phyloP scores from a whole-genome alignment of 2,797 vertebrate species.

The Astyanax mexicanus region DNA sequence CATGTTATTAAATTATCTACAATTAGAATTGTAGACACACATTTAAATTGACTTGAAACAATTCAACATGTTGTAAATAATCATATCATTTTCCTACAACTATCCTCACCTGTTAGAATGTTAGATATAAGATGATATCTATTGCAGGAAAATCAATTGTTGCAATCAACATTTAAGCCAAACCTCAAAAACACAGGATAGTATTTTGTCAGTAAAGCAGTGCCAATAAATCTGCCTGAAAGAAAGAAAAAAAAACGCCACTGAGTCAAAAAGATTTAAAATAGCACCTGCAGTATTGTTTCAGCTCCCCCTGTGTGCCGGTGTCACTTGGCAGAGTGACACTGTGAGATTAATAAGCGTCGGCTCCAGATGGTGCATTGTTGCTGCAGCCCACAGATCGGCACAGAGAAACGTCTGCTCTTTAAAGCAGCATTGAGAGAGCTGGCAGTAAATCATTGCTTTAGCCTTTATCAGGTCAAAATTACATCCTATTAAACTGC shows the following conservation, averaged over 20 bases:
- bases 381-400: conserved; percentile 10
- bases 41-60: too few relatives aligned
- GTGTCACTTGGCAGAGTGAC: background rate
- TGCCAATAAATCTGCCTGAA: background rate
- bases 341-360: conserved; percentile 25
- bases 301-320: background rate
- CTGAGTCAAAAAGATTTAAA: conserved; percentile 3
- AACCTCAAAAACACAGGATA: too few relatives aligned
- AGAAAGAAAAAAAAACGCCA: conserved; percentile 18
- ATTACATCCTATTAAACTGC: background rate
- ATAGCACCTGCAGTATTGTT: conserved; percentile 29
- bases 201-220: background rate
- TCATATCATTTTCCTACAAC: too few relatives aligned
- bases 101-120: too few relatives aligned
- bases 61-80: too few relatives aligned
- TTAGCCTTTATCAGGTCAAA: background rate
- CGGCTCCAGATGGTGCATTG: conserved; percentile 39
- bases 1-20: too few relatives aligned
- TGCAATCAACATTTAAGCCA: too few relatives aligned
- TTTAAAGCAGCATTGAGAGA: background rate
- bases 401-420: background rate
- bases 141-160: too few relatives aligned
- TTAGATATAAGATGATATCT: too few relatives aligned
- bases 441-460: conserved; percentile 6
- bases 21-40: too few relatives aligned